phyloP scores from a whole-genome alignment of 2,797 vertebrate genomes.

The Xiphophorus birchmanni region DNA sequence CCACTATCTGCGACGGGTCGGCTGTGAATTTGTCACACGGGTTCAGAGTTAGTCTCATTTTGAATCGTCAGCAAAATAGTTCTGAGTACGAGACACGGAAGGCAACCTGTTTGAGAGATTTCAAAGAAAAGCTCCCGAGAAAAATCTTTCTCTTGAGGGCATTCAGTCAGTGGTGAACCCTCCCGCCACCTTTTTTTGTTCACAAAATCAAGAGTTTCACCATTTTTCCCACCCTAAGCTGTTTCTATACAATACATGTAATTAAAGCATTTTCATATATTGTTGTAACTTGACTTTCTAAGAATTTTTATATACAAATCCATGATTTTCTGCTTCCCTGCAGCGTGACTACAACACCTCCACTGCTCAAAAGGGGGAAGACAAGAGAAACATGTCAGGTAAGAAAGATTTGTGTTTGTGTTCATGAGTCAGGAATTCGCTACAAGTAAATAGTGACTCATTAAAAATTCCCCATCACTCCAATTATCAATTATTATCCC shows the following conservation, averaged over 20 bases:
- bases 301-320: background rate
- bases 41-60: constrained; percentile 6
- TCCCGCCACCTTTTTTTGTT: too few relatives aligned
- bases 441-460: background rate
- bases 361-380: background rate
- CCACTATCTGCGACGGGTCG: constrained; percentile 83
- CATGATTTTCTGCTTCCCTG: background rate
- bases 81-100: background rate
- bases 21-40: constrained; percentile 71
- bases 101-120: background rate
- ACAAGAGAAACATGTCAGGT: too few relatives aligned
- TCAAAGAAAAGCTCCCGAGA: background rate
- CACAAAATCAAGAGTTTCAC: background rate
- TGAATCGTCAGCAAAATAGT: background rate
- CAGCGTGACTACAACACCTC: background rate
- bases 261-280: too few relatives aligned
- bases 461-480: background rate
- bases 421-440: background rate
- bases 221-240: background rate
- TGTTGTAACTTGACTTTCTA: too few relatives aligned
- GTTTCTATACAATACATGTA: too few relatives aligned
- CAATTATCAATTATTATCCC: too few relatives aligned
- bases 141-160: background rate
- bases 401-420: background rate
- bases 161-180: background rate